Percentiles rank a stretch among this genome's conserved stretches.
Conservation (phyloP, 2,113 vertebrate species). For the Antennarius striatus region DNA sequence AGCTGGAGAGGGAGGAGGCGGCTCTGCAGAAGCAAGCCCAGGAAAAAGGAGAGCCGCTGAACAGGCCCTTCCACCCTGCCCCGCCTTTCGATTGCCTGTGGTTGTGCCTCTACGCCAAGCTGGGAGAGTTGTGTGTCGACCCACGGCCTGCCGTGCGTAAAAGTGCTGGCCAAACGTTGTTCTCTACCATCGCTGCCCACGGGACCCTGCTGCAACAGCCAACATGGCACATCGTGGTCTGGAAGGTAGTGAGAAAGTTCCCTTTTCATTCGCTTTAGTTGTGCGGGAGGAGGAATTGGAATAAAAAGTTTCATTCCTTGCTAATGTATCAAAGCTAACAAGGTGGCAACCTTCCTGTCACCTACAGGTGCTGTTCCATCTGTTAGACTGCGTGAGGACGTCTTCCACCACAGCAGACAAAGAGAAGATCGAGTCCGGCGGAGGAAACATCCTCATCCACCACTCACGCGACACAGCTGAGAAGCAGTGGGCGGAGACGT, state of each 20-base stretch:
- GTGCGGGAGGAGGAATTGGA: too few relatives aligned
- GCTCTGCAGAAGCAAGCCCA: constrained; percentile 88
- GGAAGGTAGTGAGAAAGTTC: constrained; percentile 81
- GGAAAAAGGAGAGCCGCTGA: constrained; percentile 89
- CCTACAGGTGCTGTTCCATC: constrained; percentile 92
- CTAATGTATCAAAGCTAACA: too few relatives aligned
- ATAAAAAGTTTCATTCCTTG: too few relatives aligned
- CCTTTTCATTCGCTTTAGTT: too few relatives aligned
- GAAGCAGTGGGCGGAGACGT: constrained; percentile 99
- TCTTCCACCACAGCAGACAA: constrained; percentile 98
- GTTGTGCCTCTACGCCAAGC: constrained; percentile 94
- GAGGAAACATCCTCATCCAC: constrained; percentile 98
- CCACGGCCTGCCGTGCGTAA: constrained; percentile 95
- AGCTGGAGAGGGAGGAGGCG: constrained; percentile 91
- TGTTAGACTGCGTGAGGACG: constrained; percentile 91
- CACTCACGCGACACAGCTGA: constrained; percentile 99
- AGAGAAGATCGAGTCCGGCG: constrained; percentile 98
- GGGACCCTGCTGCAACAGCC: constrained; percentile 94
- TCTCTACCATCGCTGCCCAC: constrained; percentile 96
- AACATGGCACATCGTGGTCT: constrained; percentile 96
- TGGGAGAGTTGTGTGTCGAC: constrained; percentile 96
- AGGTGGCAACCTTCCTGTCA: neutral
- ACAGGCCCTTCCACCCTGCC: constrained; percentile 93
- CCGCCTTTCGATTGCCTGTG: constrained; percentile 98
- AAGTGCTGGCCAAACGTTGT: constrained; percentile 94